phyloP scores from a whole-genome alignment of 2,113 vertebrate genomes.

The Tragelaphus buxtoni region DNA sequence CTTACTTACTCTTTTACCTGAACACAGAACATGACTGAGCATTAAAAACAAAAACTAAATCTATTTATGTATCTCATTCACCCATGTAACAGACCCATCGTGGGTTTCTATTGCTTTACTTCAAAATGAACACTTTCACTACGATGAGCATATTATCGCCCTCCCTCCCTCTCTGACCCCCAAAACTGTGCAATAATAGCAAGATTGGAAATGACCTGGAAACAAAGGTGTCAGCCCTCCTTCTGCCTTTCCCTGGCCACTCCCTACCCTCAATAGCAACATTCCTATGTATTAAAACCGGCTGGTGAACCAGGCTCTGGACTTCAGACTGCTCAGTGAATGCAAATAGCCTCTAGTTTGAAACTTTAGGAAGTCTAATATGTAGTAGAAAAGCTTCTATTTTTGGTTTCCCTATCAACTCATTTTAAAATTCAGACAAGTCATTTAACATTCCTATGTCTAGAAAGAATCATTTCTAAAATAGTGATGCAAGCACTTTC shows the following conservation, averaged over 20 bases:
- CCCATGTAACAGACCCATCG: not conserved
- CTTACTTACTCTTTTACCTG: not conserved
- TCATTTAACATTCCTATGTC: slow-evolving; percentile 9
- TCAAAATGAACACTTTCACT: slow-evolving; percentile 28
- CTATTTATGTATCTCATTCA: not conserved
- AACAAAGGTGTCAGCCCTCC: not conserved
- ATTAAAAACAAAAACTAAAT: not conserved
- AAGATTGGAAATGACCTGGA: slow-evolving; percentile 45
- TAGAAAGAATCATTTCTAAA: slow-evolving; percentile 27
- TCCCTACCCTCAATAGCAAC: not conserved
- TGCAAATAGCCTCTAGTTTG: not conserved
- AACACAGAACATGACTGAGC: not conserved
- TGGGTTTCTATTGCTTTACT: slow-evolving; percentile 9
- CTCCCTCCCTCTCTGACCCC: not conserved
- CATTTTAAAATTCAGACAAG: slow-evolving; percentile 16
- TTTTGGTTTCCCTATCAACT: not conserved
- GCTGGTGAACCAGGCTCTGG: not conserved
- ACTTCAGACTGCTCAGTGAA: not conserved
- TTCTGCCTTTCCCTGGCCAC: not conserved
- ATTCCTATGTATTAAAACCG: not conserved
- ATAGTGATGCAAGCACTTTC: not conserved
- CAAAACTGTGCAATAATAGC: not conserved
- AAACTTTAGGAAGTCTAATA: not conserved
- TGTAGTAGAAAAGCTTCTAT: not conserved
- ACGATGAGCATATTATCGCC: slow-evolving; percentile 23